Evolutionary conservation across 2,113 vertebrate genomes (phyloP), one percentile per base, ranked within the genome.

Genomic region (Barnardius zonarius): DNA sequence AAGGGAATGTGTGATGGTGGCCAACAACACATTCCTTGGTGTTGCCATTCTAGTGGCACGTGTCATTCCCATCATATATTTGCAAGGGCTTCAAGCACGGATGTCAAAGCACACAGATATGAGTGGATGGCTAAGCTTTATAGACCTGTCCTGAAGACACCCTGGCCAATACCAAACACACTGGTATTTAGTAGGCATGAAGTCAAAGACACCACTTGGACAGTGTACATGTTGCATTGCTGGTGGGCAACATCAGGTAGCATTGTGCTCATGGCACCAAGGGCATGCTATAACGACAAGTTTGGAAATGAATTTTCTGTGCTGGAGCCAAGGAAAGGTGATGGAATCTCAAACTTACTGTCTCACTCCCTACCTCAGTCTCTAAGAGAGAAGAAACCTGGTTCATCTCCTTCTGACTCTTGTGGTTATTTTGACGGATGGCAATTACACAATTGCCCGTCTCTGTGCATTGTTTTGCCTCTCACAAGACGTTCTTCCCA

Each of bases 201-300:
- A 41, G 30, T 20, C 48, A 54, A 48, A 52, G 31, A 44, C 35
- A 78, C 11, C 7, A 7, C 39, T 46, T 2, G 1, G 30, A 24
- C 11, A 30, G 14, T 24, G 41, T 9, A 20, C 0, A 0, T 19
- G 22, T 20, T 66, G 63, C 10, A 1, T 11, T 69, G 48, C 31
- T 54, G 39, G n/a, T 62, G 86, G 39, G 52, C 44, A 85, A 8
- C 14, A 15, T 23, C 59, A 49, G 3, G 1, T 37, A 35, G 25
- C 22, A 5, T 7, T 18, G 14, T 37, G 20, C 18, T 72, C 35
- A 7, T 1, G 2, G 33, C 39, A 27, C 44, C 63, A 61, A 66
- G 9, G 37, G 19, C 27, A 43, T 16, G 3, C 0, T 25, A 30
- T 0, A 52, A 57, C 16, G 74, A 77, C 35, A 31, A 43, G 24